phyloP scores from a whole-genome alignment of 2,888 invertebrate species.

The Neocrepidodera transversa region DNA sequence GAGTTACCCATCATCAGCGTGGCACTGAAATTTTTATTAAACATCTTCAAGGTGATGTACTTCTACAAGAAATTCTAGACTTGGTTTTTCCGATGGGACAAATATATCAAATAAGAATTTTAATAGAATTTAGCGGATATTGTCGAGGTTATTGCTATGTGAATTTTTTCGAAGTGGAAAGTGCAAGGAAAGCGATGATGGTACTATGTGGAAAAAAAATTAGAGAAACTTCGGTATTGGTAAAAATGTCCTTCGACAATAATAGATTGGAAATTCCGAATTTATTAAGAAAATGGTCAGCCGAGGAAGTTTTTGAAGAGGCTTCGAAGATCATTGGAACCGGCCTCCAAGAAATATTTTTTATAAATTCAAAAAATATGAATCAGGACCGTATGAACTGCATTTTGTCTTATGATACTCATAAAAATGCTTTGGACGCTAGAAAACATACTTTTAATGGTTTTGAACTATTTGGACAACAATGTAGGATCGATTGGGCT shows the following conservation, averaged over 20 bases:
- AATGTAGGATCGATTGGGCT: conserved; percentile 42
- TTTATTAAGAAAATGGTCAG: conserved; percentile 15
- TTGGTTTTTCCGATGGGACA: conserved; percentile 69
- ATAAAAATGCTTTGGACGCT: conserved; percentile 42
- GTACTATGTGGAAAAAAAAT: conserved; percentile 73
- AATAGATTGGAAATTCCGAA: conserved; percentile 66
- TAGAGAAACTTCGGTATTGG: conserved; percentile 70
- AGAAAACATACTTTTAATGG: conserved; percentile 41
- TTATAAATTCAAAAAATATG: conserved; percentile 17
- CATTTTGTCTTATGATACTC: conserved; percentile 42
- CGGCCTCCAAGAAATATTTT: conserved; percentile 30
- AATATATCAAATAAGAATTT: conserved; percentile 76
- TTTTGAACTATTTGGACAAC: conserved; percentile 33
- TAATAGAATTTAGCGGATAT: conserved; percentile 81
- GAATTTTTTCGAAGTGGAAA: conserved; percentile 63
- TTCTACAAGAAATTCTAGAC: conserved; percentile 77
- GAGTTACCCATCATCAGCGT: conserved; percentile 60
- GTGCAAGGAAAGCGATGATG: conserved; percentile 70
- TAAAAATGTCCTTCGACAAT: conserved; percentile 80
- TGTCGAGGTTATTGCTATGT: conserved; percentile 78
- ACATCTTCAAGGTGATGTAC: conserved; percentile 75
- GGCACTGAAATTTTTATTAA: conserved; percentile 80
- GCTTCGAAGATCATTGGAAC: conserved; percentile 32
- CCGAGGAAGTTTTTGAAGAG: conserved; percentile 20
- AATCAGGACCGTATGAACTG: conserved; percentile 24